Conservation (phyloP, 2,113 vertebrate genomes). For the Chaenocephalus aceratus region DNA sequence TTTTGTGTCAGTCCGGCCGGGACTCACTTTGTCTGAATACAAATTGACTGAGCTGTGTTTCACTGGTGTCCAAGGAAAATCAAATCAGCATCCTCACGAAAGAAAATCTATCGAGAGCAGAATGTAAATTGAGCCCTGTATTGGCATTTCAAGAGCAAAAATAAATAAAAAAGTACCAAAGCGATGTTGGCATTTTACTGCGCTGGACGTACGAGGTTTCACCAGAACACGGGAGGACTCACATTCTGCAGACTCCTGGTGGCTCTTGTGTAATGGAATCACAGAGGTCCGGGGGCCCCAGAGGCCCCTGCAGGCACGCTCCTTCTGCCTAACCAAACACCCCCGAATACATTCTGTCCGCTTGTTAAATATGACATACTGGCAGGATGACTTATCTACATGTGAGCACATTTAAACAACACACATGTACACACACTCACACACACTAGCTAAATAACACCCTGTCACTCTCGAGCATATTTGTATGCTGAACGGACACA, state of each 20-base stretch:
- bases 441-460: constrained; percentile 44
- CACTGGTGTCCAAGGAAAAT: constrained; percentile 1
- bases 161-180: neutral
- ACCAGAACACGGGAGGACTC: constrained; percentile 12
- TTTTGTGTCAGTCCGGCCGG: constrained; percentile 16
- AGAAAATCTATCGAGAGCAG: neutral
- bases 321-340: constrained; percentile 62
- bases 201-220: constrained; percentile 15
- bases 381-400: constrained; percentile 29
- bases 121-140: neutral
- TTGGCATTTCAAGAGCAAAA: neutral
- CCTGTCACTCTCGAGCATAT: constrained; percentile 15
- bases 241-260: constrained; percentile 33
- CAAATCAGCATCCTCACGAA: neutral
- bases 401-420: constrained; percentile 26
- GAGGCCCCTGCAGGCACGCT: constrained; percentile 50
- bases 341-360: constrained; percentile 10
- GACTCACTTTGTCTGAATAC: constrained; percentile 37
- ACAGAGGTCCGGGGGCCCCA: constrained; percentile 37
- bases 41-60: constrained; percentile 9
- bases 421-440: neutral
- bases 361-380: constrained; percentile 59
- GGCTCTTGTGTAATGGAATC: constrained; percentile 62
- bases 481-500: constrained; percentile 4
- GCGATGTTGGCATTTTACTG: neutral